These are phyloP conservation scores for Pseudomugil tenellus DNA, from an alignment of 2,797 vertebrate genomes.

Conservation along the genomic window DNA sequence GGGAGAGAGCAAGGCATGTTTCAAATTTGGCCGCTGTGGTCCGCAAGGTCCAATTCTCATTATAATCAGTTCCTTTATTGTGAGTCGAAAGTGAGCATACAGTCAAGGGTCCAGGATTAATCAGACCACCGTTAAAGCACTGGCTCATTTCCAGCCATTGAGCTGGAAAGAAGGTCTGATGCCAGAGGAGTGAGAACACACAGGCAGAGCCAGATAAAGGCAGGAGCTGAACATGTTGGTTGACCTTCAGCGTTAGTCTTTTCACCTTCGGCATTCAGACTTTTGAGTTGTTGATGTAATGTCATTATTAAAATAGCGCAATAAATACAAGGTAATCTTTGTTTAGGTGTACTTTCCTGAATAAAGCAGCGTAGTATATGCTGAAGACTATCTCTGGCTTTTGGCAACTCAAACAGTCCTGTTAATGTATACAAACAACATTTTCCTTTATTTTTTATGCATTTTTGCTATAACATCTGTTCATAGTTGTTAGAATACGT, in stretches of 20 bases:
- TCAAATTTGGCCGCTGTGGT: slow-evolving; percentile 25
- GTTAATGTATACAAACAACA: neutral
- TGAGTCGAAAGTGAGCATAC: slow-evolving; percentile 29
- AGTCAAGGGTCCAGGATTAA: slow-evolving; percentile 33
- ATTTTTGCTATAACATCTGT: neutral
- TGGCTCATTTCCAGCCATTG: slow-evolving; percentile 56
- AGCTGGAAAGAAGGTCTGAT: slow-evolving; percentile 54
- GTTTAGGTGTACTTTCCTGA: neutral
- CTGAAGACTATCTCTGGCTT: too few species aligned
- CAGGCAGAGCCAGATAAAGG: slow-evolving; percentile 21
- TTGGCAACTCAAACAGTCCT: slow-evolving; percentile 7
- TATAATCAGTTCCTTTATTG: slow-evolving; percentile 63
- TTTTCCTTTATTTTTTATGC: neutral
- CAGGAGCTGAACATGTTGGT: slow-evolving; percentile 13
- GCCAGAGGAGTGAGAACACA: slow-evolving; percentile 46
- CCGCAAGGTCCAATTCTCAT: slow-evolving; percentile 54
- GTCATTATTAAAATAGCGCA: neutral
- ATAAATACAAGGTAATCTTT: neutral
- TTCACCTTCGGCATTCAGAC: slow-evolving; percentile 10
- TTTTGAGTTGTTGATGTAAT: neutral
- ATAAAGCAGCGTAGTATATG: neutral
- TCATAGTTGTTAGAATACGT: neutral
- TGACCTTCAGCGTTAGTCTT: slow-evolving; percentile 14
- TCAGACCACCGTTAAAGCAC: slow-evolving; percentile 24
- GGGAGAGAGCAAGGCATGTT: neutral